Percentiles rank a stretch among this genome's conserved stretches.
These are phyloP conservation scores for Drosophila borealis DNA, from an alignment of 2,888 invertebrate species.

Conservation along the genomic window DNA sequence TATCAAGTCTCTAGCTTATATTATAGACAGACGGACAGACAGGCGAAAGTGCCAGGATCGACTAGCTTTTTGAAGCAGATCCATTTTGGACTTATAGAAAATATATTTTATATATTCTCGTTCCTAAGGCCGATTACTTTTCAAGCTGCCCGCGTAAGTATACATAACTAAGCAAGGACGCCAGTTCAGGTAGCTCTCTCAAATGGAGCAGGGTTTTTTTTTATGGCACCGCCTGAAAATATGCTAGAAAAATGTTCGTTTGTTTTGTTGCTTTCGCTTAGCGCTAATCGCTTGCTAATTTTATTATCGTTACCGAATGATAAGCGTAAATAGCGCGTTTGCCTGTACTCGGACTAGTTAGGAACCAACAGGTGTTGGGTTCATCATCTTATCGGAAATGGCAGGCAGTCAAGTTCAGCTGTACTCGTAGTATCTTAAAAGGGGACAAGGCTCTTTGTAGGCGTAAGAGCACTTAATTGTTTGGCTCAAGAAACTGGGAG, in stretches of 20 bases:
- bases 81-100: no score
- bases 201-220: neutral
- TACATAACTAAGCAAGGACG: slow-evolving; percentile 34
- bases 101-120: no score
- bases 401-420: slow-evolving; percentile 26
- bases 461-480: slow-evolving; percentile 15
- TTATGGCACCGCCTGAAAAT: slow-evolving; percentile 45
- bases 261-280: slow-evolving; percentile 2
- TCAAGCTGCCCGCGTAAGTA: neutral
- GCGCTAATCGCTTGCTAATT: slow-evolving; percentile 54
- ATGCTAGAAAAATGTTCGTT: slow-evolving; percentile 48
- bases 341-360: slow-evolving; percentile 23
- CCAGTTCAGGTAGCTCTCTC: neutral
- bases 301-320: slow-evolving; percentile 21
- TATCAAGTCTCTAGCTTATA: no score
- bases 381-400: slow-evolving; percentile 20
- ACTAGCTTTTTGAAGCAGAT: no score
- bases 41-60: no score
- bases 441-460: neutral
- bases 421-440: slow-evolving; percentile 41
- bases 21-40: no score
- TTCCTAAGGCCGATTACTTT: no score
- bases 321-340: slow-evolving; percentile 21
- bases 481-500: neutral
- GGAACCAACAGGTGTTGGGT: slow-evolving; percentile 52